Conservation (phyloP, 2,797 vertebrate genomes). For the Vireo griseus region DNA sequence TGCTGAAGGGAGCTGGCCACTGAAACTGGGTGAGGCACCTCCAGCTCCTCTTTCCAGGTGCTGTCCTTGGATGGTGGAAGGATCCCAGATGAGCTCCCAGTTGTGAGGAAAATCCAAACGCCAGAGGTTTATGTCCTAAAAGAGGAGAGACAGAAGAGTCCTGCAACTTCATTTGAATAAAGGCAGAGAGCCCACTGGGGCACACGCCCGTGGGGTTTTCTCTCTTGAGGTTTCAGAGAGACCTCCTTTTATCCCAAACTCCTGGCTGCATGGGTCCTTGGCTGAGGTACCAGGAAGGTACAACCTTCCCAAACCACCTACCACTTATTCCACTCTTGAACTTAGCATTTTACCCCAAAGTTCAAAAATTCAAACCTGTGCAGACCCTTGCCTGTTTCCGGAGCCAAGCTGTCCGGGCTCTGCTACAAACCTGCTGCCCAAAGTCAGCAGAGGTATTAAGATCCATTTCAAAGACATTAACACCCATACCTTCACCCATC, state of each 20-base stretch:
- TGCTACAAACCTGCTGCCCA: neutral
- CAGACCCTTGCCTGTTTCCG: too few relatives aligned
- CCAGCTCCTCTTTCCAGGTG: neutral
- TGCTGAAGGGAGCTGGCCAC: too few relatives aligned
- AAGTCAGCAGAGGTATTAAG: fast-evolving
- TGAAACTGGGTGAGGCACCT: too few relatives aligned
- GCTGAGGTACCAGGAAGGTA: neutral
- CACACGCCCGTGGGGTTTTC: neutral
- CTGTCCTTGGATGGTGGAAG: fast-evolving
- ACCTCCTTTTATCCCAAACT: neutral
- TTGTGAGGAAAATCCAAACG: neutral
- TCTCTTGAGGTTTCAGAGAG: fast-evolving
- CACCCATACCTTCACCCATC: too few relatives aligned
- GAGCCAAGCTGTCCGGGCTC: neutral
- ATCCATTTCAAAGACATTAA: fast-evolving
- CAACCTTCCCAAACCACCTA: fast-evolving
- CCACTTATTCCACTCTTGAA: too few relatives aligned
- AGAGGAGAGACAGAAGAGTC: neutral
- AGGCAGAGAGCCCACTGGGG: neutral
- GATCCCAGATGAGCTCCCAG: neutral
- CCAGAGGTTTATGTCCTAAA: neutral
- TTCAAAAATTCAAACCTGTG: neutral
- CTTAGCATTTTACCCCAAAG: neutral
- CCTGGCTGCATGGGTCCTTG: fast-evolving
- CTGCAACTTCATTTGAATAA: neutral